Evolutionary conservation across 2,113 vertebrate genomes (phyloP).

Genomic region (Piprites chloris): DNA sequence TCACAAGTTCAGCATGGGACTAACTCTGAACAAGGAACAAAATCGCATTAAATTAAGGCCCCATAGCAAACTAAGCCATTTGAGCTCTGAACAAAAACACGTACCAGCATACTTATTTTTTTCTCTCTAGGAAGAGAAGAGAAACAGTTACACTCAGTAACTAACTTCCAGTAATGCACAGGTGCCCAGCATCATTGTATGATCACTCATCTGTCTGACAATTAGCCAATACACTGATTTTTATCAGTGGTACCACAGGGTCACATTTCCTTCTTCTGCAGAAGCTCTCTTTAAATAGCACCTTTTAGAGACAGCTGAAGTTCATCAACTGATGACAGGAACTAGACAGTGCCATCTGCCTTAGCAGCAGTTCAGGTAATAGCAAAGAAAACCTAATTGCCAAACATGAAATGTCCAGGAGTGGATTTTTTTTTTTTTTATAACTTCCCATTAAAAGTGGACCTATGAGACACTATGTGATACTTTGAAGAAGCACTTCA

Average conservation of each 20-base stretch:
- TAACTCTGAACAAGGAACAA: background rate
- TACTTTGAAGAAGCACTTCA: background rate
- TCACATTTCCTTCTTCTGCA: constrained; percentile 8
- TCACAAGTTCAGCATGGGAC: background rate
- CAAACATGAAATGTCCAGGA: background rate
- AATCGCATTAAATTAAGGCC: background rate
- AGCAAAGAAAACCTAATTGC: constrained; percentile 37
- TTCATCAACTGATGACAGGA: constrained; percentile 58
- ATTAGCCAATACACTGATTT: constrained; percentile 27
- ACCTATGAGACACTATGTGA: background rate
- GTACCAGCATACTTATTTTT: background rate
- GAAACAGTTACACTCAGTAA: background rate
- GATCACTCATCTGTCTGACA: background rate
- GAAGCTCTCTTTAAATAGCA: background rate
- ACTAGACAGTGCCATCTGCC: constrained; percentile 64
- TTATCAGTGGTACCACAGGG: constrained; percentile 5
- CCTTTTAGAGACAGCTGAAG: constrained; percentile 48
- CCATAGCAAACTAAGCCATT: background rate
- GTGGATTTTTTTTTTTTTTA: background rate
- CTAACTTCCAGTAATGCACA: background rate
- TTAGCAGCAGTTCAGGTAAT: constrained; percentile 53
- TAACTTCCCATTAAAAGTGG: background rate
- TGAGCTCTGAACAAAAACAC: background rate
- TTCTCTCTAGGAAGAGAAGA: background rate
- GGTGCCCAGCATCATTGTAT: background rate